Evolutionary conservation across 1,140 invertebrate genomes (phyloP), one percentile per base, ranked within the genome.

Genomic region (Sarcophaga bullata): DNA sequence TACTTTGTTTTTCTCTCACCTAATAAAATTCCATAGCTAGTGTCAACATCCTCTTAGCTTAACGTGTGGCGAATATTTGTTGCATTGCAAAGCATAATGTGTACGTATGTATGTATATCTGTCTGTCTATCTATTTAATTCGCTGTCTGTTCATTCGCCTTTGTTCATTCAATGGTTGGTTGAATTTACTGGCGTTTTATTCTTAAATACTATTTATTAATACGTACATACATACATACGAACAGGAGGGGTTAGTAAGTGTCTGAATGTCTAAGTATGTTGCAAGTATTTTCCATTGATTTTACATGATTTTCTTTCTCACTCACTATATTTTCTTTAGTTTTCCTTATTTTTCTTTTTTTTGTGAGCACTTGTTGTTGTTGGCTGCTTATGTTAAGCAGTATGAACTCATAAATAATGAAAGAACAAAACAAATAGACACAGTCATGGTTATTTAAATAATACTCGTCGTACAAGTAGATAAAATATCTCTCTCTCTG

Each of bases 101-200:
- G 25, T 4, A 37, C 4, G 25, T 37, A 37, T 4, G 25, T 37
- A 37, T 4, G 25, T 37, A 37, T 37, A 4, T 37, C 4, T 37
- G 25, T 37, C 25, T 37, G 25, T 37, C 25, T 37, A 37, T 37
- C 25, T 37, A 37, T 37, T 37, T 37, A 37, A 37, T 37, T 37
- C 1, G 1, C 25, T 4, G 25, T 37, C 25, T 37, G 25, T 37
- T 37, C 25, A 37, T 37, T 37, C 19, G n/a, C 19, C 62, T 68
- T 68, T 68, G 62, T 68, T 68, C 62, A 25, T 68, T 68, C n/a
- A 68, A 68, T 68, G 62, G 62, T 68, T 68, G 62, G 17, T 19
- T 68, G 62, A 68, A 9, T 68, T 68, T 68, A 19, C 17, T 68
- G 62, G 62, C 19, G 62, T 68, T 68, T 68, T 68, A 68, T 68